Base-by-base conservation (phyloP, 2,113 vertebrate genomes). In the Psilopsiagon aymara region DNA sequence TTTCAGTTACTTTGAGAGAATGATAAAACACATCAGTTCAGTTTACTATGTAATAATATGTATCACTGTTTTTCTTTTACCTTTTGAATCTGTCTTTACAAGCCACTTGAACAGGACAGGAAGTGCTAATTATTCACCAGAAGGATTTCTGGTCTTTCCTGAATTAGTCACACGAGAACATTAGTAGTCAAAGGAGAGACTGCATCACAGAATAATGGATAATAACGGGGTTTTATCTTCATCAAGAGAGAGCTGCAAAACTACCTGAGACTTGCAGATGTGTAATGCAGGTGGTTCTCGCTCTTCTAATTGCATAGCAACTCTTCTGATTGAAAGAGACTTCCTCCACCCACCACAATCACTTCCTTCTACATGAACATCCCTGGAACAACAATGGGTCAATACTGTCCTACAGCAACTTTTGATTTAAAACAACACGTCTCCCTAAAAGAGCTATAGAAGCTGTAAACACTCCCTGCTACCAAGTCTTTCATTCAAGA, bases 81-180 rank as follows among this genome's bases (percentile, higher is more conserved):
- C 69, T 82, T 86, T 60, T 80, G n/a, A 90, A 89, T 46, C 62
- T 35, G 19, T 39, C 79, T 79, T 84, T 79, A 81, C 31, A 86
- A 91, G 57, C 41, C 55, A 75, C 79, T 82, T 62, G 29, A 92
- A 53, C 82, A 90, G 91, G 73, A 74, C 69, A 95, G 92, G 94
- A 95, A 96, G 88, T 21, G 51, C 85, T 92, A 83, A 90, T 87
- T 94, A 92, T 88, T 96, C 94, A 97, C 35, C 77, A 77, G 84
- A 82, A 86, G 98, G 74, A 87, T 83, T 94, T 90, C 88, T 95
- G 55, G 92, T 96, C 90, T 95, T 90, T 87, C 90, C 88, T 91
- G 91, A 66, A 86, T 95, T 93, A 94, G 86, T 95, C 96, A 96
- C 84, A 62, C 3, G 27, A 78, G 86, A 88, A 92, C 86, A 91